Conservation (phyloP, 2,797 vertebrate genomes). For the Rostrhamus sociabilis region DNA sequence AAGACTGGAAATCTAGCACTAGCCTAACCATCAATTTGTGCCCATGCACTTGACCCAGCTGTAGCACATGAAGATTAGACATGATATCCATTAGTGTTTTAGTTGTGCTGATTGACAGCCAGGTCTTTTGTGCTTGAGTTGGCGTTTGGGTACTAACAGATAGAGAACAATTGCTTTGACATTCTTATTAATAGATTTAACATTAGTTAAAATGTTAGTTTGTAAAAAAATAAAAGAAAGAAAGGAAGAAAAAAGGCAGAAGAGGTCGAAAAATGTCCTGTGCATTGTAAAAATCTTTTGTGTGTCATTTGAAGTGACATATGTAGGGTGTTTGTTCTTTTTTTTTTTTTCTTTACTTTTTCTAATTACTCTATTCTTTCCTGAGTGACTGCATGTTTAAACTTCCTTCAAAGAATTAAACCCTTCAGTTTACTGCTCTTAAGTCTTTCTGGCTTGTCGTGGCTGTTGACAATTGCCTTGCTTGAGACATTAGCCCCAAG, state of each 20-base stretch:
- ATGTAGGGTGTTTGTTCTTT: neutral
- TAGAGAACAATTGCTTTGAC: slow-evolving; percentile 39
- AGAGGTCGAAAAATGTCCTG: neutral
- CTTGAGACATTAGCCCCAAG: neutral
- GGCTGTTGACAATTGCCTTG: neutral
- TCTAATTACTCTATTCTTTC: neutral
- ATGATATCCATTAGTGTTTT: slow-evolving; percentile 25
- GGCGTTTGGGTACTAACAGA: neutral
- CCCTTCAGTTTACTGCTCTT: neutral
- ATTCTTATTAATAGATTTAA: slow-evolving; percentile 45
- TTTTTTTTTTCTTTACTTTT: neutral
- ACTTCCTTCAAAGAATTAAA: neutral
- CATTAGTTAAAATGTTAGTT: slow-evolving; percentile 9
- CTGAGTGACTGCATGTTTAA: neutral
- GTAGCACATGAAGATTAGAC: slow-evolving; percentile 11
- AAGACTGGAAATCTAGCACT: slow-evolving; percentile 13
- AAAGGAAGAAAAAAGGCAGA: neutral
- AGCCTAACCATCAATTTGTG: slow-evolving; percentile 40
- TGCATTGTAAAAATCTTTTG: neutral
- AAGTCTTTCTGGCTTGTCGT: neutral
- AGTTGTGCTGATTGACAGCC: slow-evolving; percentile 30
- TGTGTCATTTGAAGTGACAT: neutral
- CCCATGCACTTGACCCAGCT: slow-evolving; percentile 3
- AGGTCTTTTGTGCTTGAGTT: slow-evolving; percentile 25
- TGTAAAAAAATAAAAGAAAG: neutral